phyloP scores from a whole-genome alignment of 2,797 vertebrate genomes.

The Coilia nasus region DNA sequence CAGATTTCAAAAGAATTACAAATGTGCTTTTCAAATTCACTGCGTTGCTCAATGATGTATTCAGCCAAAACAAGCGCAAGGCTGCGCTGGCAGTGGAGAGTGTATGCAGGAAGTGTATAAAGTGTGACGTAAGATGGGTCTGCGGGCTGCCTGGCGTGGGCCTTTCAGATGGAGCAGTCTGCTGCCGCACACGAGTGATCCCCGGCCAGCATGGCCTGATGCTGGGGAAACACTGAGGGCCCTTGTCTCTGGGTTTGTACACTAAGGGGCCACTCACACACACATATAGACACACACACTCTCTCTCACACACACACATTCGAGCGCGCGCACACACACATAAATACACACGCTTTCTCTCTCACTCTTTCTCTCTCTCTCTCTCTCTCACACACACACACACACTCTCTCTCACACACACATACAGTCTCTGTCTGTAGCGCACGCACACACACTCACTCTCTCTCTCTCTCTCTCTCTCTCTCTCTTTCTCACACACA shows the following conservation, averaged over 20 bases:
- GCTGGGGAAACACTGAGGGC: background rate
- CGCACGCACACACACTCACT: too few species aligned
- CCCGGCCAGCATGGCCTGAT: slow-evolving; percentile 4
- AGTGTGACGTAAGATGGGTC: background rate
- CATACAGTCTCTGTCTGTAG: background rate
- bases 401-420: background rate
- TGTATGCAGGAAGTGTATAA: background rate
- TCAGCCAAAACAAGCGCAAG: too few species aligned
- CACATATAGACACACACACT: too few species aligned
- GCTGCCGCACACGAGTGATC: background rate
- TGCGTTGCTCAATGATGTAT: background rate
- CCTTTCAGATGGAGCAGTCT: background rate
- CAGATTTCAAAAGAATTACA: background rate
- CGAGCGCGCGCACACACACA: background rate
- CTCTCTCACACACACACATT: background rate
- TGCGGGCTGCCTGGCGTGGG: background rate
- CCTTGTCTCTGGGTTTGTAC: background rate
- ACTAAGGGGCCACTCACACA: background rate
- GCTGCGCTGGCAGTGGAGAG: background rate
- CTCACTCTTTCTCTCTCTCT: background rate
- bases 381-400: background rate
- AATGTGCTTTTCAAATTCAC: background rate
- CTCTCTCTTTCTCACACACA: background rate
- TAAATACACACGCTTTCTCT: background rate
- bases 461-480: background rate